Evolutionary conservation across 2,797 vertebrate species (phyloP).

Genomic region (Dendrocincla tyrannina): DNA sequence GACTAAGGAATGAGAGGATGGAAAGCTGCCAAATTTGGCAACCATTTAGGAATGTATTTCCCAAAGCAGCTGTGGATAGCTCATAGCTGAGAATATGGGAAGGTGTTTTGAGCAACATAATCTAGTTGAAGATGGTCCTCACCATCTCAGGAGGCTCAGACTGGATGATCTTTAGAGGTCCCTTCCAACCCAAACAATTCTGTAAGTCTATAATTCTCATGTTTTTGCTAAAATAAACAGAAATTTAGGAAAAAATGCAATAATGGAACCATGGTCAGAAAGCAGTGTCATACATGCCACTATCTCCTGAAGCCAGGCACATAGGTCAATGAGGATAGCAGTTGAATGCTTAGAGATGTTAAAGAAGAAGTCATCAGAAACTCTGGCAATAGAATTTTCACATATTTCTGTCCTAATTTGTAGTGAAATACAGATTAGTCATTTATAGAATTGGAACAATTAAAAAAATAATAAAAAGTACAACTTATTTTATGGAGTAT

Average conservation of each 20-base stretch:
- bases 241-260: background rate
- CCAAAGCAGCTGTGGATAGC: background rate
- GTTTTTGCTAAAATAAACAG: background rate
- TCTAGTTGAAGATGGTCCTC: background rate
- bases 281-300: background rate
- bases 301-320: background rate
- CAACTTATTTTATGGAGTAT: background rate
- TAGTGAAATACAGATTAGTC: background rate
- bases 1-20: background rate
- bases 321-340: background rate
- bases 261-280: background rate
- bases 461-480: background rate
- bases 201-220: background rate
- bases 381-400: background rate
- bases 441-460: background rate
- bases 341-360: background rate
- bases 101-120: background rate
- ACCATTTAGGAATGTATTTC: background rate
- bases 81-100: background rate
- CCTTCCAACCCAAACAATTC: background rate
- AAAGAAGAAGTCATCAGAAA: background rate
- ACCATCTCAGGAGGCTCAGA: rapidly evolving
- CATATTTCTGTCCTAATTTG: background rate
- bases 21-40: background rate
- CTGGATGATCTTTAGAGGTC: background rate